Percentiles rank a stretch among this genome's conserved stretches.
These are phyloP conservation scores for Pomacea maculata DNA, from an alignment of 1,140 invertebrate species.

Conservation along the genomic window DNA sequence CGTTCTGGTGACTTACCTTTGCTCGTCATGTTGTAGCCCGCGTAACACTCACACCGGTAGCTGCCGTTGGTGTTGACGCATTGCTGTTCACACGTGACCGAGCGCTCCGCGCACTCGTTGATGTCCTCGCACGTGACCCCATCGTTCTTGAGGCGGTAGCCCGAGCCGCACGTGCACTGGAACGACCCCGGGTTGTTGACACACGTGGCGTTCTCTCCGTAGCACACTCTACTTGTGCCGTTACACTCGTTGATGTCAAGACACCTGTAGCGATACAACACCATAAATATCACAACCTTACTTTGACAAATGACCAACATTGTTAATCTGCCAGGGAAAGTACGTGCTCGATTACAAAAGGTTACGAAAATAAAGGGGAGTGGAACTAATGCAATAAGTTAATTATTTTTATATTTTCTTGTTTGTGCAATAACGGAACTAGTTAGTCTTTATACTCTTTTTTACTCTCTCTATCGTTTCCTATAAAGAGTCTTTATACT, in stretches of 20 bases:
- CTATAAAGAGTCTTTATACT: too few species aligned
- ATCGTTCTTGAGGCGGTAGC: constrained; percentile 1
- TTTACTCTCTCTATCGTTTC: too few species aligned
- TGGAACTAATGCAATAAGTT: too few species aligned
- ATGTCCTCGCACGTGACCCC: constrained; percentile 9
- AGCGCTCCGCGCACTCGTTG: constrained; percentile 21
- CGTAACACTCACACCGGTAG: constrained; percentile 11
- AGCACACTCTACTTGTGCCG: not conserved
- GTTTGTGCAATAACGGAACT: too few species aligned
- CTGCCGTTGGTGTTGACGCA: constrained; percentile 19
- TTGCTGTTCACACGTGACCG: constrained; percentile 3
- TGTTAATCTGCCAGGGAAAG: not conserved
- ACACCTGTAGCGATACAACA: not conserved
- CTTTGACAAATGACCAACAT: not conserved
- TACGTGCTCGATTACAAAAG: not conserved
- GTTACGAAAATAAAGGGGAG: not conserved
- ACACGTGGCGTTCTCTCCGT: not conserved
- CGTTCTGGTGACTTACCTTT: not conserved
- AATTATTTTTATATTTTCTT: too few species aligned
- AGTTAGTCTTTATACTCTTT: too few species aligned
- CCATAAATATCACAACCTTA: not conserved
- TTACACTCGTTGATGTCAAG: constrained; percentile 16
- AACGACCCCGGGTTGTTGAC: constrained; percentile 15
- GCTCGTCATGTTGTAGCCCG: constrained; percentile 10
- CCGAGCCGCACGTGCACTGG: constrained; percentile 1